Evolutionary conservation across 1,140 invertebrate species (phyloP).

Genomic region (Popillia japonica): DNA sequence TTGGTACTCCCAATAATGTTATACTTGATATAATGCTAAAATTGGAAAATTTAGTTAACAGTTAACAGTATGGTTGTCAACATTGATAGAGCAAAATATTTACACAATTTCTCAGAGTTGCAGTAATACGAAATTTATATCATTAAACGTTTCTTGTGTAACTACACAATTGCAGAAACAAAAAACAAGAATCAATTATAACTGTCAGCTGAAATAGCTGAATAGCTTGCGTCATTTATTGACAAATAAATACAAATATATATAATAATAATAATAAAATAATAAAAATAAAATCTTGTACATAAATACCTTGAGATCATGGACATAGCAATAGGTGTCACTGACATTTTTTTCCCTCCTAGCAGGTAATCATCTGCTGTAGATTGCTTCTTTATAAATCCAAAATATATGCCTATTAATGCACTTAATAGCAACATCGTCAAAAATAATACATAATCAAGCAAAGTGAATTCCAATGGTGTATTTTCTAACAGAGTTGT

Average conservation of each 20-base stretch:
- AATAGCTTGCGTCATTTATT: too few relatives aligned
- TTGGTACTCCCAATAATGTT: slow-evolving; percentile 76
- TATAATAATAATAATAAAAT: too few relatives aligned
- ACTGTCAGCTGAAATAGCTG: too few relatives aligned
- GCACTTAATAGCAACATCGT: slow-evolving; percentile 71
- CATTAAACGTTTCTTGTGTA: too few relatives aligned
- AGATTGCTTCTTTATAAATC: slow-evolving; percentile 64
- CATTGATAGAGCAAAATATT: too few relatives aligned
- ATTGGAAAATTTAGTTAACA: slow-evolving; percentile 44
- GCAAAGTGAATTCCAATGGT: slow-evolving; percentile 51
- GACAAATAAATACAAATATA: too few relatives aligned
- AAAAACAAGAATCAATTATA: too few relatives aligned
- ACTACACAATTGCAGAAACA: too few relatives aligned
- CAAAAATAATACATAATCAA: slow-evolving; percentile 66
- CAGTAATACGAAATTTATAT: too few relatives aligned
- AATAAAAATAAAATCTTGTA: background rate
- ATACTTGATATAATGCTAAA: slow-evolving; percentile 72
- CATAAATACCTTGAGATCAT: slow-evolving; percentile 50
- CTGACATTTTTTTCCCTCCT: slow-evolving; percentile 67
- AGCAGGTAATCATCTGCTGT: slow-evolving; percentile 69
- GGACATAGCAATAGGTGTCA: slow-evolving; percentile 67
- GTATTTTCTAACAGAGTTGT: background rate
- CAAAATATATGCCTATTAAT: slow-evolving; percentile 79
- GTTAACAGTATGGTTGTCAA: too few relatives aligned
- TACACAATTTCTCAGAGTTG: too few relatives aligned